Base-by-base conservation (phyloP, 1,140 invertebrate species). In the Drosophila lacteicornis region DNA sequence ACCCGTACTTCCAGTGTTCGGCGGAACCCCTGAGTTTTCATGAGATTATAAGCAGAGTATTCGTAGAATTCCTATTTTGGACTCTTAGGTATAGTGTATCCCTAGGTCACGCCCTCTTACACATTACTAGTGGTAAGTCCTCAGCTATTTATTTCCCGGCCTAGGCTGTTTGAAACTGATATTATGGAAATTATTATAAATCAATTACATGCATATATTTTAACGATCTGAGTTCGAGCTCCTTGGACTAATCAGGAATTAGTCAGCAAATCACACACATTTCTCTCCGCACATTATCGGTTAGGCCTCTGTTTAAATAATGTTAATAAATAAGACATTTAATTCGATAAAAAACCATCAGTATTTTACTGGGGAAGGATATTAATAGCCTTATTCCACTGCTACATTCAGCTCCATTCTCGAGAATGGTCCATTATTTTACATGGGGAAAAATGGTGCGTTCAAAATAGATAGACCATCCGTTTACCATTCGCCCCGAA, bases 251-350 rank as follows among this genome's bases (percentile, higher is more conserved):
- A 59, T 69, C 43, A 50, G 27, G 45, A 57, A 69, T 69, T 69
- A 50, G 45, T 69, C 46, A n/a, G 19, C 15, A 42, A 30, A 38
- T 42, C 27, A 30, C 5, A 49, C 8, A 55, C 19, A 49, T 53
- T 25, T 47, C 42, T 55, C 27, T 55, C 19, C 25, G 60, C 57
- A 69, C n/a, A 17, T 17, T 11, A 40, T 36, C 50, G 22, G 15
- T 33, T 27, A 67, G 7, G 60, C 11, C n/a, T 19, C 38, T 58
- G 56, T 56, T 69, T 60, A 19, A 68, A 40, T 38, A 58, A 77
- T 77, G 43, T 69, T 69, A 77, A 77, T 77, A 77, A 77, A 77
- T 69, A 77, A 60, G 56, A 45, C 43, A 77, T 42, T 66, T 22
- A 58, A 50, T 46, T 77, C 19, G 43, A 42, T 42, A 58, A 38